These are phyloP conservation scores for Pelvicachromis taeniatus DNA, from an alignment of 2,113 vertebrate genomes.

Conservation along the genomic window DNA sequence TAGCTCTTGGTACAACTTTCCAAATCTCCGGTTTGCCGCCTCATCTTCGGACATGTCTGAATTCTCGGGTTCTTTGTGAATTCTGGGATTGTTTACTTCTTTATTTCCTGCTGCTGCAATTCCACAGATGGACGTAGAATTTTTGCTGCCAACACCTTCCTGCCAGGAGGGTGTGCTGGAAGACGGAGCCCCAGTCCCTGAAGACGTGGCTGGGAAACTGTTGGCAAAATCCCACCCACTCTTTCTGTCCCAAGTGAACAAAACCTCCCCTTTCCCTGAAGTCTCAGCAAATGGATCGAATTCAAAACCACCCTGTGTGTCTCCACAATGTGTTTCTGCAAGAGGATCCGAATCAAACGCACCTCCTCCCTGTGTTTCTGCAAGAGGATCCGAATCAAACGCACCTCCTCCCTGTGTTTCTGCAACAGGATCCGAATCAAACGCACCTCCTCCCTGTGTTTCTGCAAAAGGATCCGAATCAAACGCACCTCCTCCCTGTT, in stretches of 20 bases:
- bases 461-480: not conserved
- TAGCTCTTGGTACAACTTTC: constrained; percentile 91
- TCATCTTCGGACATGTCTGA: constrained; percentile 98
- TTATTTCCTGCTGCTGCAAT: constrained; percentile 32
- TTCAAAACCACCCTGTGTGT: not conserved
- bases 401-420: not conserved
- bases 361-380: not conserved
- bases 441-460: not conserved
- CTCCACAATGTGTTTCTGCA: not conserved
- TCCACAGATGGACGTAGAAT: constrained; percentile 46
- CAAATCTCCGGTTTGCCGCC: constrained; percentile 92
- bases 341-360: not conserved
- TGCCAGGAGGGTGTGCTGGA: constrained; percentile 58
- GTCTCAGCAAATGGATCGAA: not conserved
- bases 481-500: not conserved
- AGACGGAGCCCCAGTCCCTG: constrained; percentile 43
- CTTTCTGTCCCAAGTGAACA: not conserved
- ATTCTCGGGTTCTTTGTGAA: constrained; percentile 84
- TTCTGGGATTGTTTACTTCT: constrained; percentile 56
- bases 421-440: not conserved
- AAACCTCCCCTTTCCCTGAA: not conserved
- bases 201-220: constrained; percentile 57
- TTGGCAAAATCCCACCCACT: constrained; percentile 49
- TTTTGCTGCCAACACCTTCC: constrained; percentile 61
- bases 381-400: not conserved